Percentiles rank a stretch among this genome's conserved stretches.
These are phyloP conservation scores for Falco concolor DNA, from an alignment of 2,797 vertebrate species.

Conservation along the genomic window DNA sequence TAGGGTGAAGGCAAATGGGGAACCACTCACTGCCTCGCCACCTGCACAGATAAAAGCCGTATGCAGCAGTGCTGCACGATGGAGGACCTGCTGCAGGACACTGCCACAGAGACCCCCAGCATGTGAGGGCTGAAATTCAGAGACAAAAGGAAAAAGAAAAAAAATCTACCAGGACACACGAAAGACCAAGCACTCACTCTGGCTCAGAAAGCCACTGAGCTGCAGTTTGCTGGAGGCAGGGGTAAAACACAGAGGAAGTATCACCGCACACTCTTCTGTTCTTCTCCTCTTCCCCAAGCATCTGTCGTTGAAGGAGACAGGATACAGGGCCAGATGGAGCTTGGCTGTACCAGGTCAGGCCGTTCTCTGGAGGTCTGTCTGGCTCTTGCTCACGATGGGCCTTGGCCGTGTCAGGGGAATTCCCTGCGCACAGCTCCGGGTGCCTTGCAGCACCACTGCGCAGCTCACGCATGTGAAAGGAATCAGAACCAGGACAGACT, in stretches of 20 bases:
- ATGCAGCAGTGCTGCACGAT: fast-evolving
- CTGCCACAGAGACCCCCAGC: not conserved
- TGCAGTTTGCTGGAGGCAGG: fast-evolving
- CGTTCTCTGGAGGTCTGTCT: not conserved
- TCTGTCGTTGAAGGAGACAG: not conserved
- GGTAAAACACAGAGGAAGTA: not conserved
- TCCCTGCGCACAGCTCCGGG: not conserved
- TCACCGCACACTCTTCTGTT: not conserved
- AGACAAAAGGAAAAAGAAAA: not conserved
- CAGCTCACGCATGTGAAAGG: not conserved
- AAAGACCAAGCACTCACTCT: not conserved
- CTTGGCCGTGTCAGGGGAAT: not conserved
- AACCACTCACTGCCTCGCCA: not conserved
- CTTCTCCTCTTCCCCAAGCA: not conserved
- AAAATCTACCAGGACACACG: fast-evolving
- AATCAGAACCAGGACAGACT: constrained; percentile 24
- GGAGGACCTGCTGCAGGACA: not conserved
- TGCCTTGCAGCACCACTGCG: not conserved
- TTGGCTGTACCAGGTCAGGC: not conserved
- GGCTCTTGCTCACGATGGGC: not conserved
- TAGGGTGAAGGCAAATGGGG: not conserved
- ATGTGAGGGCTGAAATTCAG: not conserved
- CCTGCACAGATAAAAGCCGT: fast-evolving
- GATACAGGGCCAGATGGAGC: not conserved
- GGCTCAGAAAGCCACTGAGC: not conserved